Conservation (phyloP, 2,113 vertebrate genomes). For the Neotragus pygmaeus region DNA sequence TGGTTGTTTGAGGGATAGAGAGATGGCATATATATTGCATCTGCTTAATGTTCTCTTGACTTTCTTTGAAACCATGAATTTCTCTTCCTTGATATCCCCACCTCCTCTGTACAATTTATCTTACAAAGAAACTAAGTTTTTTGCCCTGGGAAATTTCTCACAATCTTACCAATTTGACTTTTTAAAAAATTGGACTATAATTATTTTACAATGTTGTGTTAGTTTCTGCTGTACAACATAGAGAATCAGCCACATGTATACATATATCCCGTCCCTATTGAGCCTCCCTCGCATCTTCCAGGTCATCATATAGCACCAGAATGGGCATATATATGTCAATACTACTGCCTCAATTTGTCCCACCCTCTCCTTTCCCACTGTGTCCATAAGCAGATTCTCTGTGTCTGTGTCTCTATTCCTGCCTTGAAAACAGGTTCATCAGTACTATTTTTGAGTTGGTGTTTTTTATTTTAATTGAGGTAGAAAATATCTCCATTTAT, state of each 20-base stretch:
- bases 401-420: background rate
- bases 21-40: background rate
- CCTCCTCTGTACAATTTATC: background rate
- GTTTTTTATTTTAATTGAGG: background rate
- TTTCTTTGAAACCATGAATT: background rate
- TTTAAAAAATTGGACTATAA: background rate
- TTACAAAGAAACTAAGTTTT: background rate
- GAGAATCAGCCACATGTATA: background rate
- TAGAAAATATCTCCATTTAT: background rate
- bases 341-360: background rate
- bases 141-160: background rate
- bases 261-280: background rate
- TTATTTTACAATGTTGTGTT: background rate
- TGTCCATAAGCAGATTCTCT: background rate
- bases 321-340: background rate
- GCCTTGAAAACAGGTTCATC: background rate
- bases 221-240: background rate
- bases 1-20: background rate
- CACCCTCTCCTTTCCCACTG: background rate
- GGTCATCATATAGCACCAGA: background rate
- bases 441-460: background rate
- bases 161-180: background rate
- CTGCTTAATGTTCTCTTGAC: background rate
- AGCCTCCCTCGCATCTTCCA: background rate
- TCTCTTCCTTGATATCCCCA: background rate